Evolutionary conservation across 2,888 invertebrate genomes (phyloP).

Genomic region (Mycogona germanica): DNA sequence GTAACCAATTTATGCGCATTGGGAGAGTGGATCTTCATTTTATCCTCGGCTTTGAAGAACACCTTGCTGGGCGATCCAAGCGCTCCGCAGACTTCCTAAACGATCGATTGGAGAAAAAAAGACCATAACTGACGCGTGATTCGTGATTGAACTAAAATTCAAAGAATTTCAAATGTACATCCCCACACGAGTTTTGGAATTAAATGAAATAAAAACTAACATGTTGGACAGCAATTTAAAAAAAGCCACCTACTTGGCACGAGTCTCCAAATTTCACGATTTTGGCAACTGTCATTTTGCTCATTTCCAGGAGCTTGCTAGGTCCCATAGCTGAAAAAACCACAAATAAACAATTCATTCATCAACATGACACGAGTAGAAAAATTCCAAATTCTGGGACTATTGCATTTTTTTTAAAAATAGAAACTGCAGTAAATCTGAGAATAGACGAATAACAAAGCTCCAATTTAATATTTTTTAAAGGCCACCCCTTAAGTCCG

Average conservation of each 20-base stretch:
- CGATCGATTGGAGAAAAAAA: not conserved
- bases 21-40: slow-evolving; percentile 95
- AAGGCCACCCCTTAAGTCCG: too few species aligned
- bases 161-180: not conserved
- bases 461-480: too few species aligned
- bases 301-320: slow-evolving; percentile 49
- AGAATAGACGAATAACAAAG: too few species aligned
- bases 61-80: slow-evolving; percentile 85
- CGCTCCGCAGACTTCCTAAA: slow-evolving; percentile 62
- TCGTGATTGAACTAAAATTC: slow-evolving; percentile 27
- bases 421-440: too few species aligned
- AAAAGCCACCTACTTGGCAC: slow-evolving; percentile 47
- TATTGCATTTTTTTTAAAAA: too few species aligned
- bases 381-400: not conserved
- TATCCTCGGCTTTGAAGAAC: slow-evolving; percentile 97
- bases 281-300: slow-evolving; percentile 47
- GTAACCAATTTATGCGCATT: slow-evolving; percentile 65
- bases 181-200: too few species aligned
- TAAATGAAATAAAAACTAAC: too few species aligned
- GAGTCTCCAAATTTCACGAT: slow-evolving; percentile 72
- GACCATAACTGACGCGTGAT: slow-evolving; percentile 22
- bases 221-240: too few species aligned
- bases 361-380: too few species aligned
- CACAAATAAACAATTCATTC: not conserved
- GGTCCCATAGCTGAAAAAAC: slow-evolving; percentile 37